Evolutionary conservation across 2,888 invertebrate species (phyloP), one percentile per base, ranked within the genome.

Genomic region (Eupeodes latifasciatus): DNA sequence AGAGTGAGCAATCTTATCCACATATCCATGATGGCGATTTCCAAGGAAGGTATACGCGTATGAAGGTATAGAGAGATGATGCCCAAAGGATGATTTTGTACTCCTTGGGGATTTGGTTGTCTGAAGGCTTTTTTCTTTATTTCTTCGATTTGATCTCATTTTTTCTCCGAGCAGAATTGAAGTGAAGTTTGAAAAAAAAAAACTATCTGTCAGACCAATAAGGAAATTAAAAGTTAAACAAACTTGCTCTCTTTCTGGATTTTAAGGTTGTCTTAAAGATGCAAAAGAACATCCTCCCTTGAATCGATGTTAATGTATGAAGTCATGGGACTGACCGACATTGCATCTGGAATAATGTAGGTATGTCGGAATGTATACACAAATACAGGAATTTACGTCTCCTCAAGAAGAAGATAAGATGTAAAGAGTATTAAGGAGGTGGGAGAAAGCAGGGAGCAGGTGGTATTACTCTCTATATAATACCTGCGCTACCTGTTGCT

Each of bases 201-300:
- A 47, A 76, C 59, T 47, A 61, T 40, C 51, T 19, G 75, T 16
- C 49, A 71, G 44, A 53, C 72, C 59, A 79, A 74, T 66, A 74
- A 79, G 83, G 74, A 83, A 79, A 83, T 83, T 69, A 71, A 79
- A 61, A 79, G 27, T 53, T 66, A 59, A 82, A 82, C 76, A 72
- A 77, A 67, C 66, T 51, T 19, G 67, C 53, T 79, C 53, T 51
- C 72, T 77, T 66, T 82, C 44, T 64, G 49, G 49, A 47, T 75
- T 59, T 67, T n/a, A 49, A 49, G 53, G 72, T 16, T 12, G 61
- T 55, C 47, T 14, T 34, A 12, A 49, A 47, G 2, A 62, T 71
- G 47, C 16, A 16, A 55, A 55, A 71, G 64, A 44, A 64, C 57
- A 69, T 55, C n/a, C 9, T 67, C n/a, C 19, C 4, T 47, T 19